Conservation (phyloP, 2,888 invertebrate genomes). For the Leucania comma region DNA sequence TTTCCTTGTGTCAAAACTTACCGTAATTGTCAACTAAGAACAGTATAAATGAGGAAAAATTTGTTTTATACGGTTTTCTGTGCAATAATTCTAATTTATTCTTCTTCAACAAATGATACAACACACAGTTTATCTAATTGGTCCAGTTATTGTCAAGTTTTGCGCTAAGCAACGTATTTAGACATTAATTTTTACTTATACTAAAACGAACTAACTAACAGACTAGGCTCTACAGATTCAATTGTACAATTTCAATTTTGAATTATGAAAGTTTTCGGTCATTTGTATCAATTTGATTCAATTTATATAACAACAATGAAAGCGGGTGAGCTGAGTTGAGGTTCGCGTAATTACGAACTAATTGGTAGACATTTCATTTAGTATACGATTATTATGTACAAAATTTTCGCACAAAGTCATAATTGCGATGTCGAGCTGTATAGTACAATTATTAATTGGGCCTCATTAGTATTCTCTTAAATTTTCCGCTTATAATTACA, state of each 20-base stretch:
- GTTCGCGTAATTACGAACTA: conserved; percentile 23
- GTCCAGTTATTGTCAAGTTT: too few relatives aligned
- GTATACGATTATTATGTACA: background rate
- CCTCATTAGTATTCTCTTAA: conserved; percentile 4
- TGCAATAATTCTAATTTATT: too few relatives aligned
- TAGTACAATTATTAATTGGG: conserved; percentile 1
- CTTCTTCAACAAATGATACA: too few relatives aligned
- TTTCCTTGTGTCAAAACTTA: too few relatives aligned
- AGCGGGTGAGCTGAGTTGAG: background rate
- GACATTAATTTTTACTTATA: too few relatives aligned
- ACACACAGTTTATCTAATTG: too few relatives aligned
- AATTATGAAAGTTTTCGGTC: background rate
- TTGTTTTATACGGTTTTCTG: too few relatives aligned
- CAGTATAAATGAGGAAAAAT: too few relatives aligned
- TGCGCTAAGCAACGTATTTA: too few relatives aligned
- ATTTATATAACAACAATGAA: background rate
- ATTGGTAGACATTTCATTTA: background rate
- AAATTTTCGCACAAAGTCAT: background rate
- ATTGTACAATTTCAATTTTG: background rate
- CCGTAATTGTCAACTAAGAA: too few relatives aligned
- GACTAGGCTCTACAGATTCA: background rate
- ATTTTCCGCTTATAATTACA: background rate
- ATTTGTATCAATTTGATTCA: conserved; percentile 4
- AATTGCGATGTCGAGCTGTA: background rate
- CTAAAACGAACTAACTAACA: too few relatives aligned